Base-by-base conservation (phyloP, 2,888 invertebrate species). In the Calephelis perditalis region DNA sequence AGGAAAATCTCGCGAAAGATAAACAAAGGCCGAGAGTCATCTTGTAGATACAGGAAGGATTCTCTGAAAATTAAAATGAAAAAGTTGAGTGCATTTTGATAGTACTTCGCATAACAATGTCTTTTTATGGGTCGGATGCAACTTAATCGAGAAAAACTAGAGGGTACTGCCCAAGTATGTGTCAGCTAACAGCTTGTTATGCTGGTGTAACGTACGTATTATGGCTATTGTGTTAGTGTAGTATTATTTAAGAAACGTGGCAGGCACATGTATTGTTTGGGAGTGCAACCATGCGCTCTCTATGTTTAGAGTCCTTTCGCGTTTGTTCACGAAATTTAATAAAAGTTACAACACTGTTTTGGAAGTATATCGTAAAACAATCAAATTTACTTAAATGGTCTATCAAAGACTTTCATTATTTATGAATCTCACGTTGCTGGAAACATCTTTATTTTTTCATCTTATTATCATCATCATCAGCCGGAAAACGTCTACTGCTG, bases 101-200 rank as follows among this genome's bases (percentile, higher is more conserved):
- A 69, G 69, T 67, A 66, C 71, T 76, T 68, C 65, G 67, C 68
- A 71, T 67, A 71, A 73, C 78, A 80, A 78, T 77, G 77, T 75
- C 71, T 77, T 81, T 78, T 77, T 76, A 71, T 70, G 69, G 66
- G 59, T 45, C 70, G 67, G 71, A 69, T 63, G 70, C 71, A 72
- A 71, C 67, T 68, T 64, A 68, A 73, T 76, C 70, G 71, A 70
- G 68, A 70, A 15, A 7, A 7, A 35, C 52, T 52, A 10, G 52
- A 43, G 45, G 8, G 8, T 66, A 65, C 66, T 68, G 68, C 64
- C 67, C 68, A 68, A 70, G 69, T 70, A 64, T 67, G 70, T 59
- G 7, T 56, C 56, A 49, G 49, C 15, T 15, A 15, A 15, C 15
- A 15, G 15, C 15, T 15, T 1, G 15, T 15, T 15, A 1, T 15